Percentiles rank a stretch among this genome's conserved stretches.
Conservation (phyloP, 2,113 vertebrate genomes). For the Cephalopterus ornatus region DNA sequence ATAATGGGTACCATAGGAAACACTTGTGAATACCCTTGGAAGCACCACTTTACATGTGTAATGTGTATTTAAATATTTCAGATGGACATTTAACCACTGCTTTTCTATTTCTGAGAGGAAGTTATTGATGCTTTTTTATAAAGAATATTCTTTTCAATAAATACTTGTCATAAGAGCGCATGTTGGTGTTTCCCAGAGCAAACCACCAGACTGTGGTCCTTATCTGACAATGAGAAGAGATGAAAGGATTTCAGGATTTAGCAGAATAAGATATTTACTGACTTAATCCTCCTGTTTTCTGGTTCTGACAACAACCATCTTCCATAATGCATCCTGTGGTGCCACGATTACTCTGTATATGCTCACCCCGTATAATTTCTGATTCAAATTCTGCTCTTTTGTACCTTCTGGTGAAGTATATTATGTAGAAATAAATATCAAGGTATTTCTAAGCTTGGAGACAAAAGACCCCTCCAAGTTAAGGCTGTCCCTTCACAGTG, state of each 20-base stretch:
- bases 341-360: rapidly evolving
- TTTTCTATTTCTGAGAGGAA: neutral
- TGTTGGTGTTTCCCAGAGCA: neutral
- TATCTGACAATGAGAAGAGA: neutral
- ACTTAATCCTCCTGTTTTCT: constrained; percentile 26
- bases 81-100: neutral
- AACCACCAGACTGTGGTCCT: neutral
- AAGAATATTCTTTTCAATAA: neutral
- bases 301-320: neutral
- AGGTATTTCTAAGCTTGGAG: neutral
- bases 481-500: neutral
- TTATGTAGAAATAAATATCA: neutral
- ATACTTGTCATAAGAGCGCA: rapidly evolving
- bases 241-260: constrained; percentile 45
- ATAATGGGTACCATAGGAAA: neutral
- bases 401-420: neutral
- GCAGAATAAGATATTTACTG: neutral
- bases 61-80: neutral
- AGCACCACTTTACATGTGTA: neutral
- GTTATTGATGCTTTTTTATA: neutral
- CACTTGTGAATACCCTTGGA: neutral
- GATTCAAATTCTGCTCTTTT: neutral
- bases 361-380: neutral
- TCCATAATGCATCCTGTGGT: neutral
- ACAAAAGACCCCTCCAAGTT: neutral